phyloP scores from a whole-genome alignment of 2,888 invertebrate genomes.

The Chrysolina haemoptera region DNA sequence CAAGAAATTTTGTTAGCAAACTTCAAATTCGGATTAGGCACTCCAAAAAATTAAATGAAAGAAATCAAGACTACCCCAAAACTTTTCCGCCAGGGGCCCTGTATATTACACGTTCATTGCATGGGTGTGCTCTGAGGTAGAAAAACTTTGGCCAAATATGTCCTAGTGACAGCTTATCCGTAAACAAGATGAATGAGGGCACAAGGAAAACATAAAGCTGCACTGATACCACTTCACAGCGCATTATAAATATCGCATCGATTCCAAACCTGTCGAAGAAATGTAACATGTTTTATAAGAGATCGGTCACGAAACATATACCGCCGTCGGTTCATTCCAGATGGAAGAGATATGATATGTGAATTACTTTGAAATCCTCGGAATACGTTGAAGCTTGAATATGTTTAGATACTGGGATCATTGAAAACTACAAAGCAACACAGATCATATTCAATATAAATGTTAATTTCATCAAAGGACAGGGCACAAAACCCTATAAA shows the following conservation, averaged over 20 bases:
- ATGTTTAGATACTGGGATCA: too few relatives aligned
- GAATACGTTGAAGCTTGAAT: background rate
- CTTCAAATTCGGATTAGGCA: too few relatives aligned
- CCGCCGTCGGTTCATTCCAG: constrained; percentile 12
- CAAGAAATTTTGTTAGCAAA: too few relatives aligned
- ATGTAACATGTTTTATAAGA: constrained; percentile 8
- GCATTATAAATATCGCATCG: constrained; percentile 30
- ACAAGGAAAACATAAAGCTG: constrained; percentile 25
- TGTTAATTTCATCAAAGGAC: too few relatives aligned
- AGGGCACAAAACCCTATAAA: too few relatives aligned
- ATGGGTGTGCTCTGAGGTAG: constrained; percentile 46
- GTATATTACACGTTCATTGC: background rate
- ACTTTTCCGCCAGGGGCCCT: too few relatives aligned
- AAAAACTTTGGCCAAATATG: constrained; percentile 42
- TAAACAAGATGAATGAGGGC: constrained; percentile 53
- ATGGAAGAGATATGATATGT: background rate
- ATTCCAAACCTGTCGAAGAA: constrained; percentile 35
- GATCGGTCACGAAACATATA: constrained; percentile 6
- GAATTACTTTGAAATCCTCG: background rate
- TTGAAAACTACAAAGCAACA: too few relatives aligned
- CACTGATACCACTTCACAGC: background rate
- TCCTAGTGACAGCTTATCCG: constrained; percentile 49
- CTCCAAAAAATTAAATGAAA: too few relatives aligned
- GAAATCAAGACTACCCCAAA: too few relatives aligned
- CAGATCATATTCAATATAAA: too few relatives aligned